These are phyloP conservation scores for Darevskia nairensis DNA, from an alignment of 2,797 vertebrate species.

Conservation along the genomic window DNA sequence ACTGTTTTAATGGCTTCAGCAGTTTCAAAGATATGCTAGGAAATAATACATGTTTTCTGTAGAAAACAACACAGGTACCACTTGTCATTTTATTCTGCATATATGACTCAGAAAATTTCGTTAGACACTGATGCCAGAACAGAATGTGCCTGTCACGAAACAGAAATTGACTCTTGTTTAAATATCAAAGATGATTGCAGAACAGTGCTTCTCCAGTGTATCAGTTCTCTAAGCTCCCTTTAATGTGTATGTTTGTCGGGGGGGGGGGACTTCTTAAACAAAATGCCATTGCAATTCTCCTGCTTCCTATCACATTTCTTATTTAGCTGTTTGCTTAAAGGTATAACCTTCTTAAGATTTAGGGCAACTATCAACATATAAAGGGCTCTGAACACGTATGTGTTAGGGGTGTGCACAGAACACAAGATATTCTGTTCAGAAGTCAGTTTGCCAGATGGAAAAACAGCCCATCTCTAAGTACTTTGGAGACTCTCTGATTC, in stretches of 20 bases:
- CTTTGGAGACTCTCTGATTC: no score
- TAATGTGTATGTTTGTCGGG: background rate
- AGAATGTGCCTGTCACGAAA: slow-evolving; percentile 61
- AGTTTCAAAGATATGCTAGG: slow-evolving; percentile 37
- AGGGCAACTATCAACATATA: background rate
- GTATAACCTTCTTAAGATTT: background rate
- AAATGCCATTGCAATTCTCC: slow-evolving; percentile 7
- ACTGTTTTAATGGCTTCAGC: background rate
- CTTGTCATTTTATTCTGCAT: slow-evolving; percentile 49
- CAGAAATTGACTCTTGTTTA: slow-evolving; percentile 56
- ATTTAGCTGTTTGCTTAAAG: background rate
- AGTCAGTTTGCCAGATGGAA: no score
- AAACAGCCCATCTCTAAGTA: no score
- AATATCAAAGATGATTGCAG: slow-evolving; percentile 65
- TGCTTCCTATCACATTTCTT: background rate
- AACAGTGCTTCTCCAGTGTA: background rate
- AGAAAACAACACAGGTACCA: slow-evolving; percentile 56
- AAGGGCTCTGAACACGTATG: background rate
- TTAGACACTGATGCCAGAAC: slow-evolving; percentile 19
- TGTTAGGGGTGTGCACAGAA: no score
- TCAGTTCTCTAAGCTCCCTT: slow-evolving; percentile 29
- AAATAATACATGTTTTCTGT: slow-evolving; percentile 40
- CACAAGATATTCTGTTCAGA: no score
- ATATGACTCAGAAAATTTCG: slow-evolving; percentile 66
- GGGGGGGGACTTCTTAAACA: background rate